Evolutionary conservation across 2,797 vertebrate genomes (phyloP).

Genomic region (Champsocephalus esox): DNA sequence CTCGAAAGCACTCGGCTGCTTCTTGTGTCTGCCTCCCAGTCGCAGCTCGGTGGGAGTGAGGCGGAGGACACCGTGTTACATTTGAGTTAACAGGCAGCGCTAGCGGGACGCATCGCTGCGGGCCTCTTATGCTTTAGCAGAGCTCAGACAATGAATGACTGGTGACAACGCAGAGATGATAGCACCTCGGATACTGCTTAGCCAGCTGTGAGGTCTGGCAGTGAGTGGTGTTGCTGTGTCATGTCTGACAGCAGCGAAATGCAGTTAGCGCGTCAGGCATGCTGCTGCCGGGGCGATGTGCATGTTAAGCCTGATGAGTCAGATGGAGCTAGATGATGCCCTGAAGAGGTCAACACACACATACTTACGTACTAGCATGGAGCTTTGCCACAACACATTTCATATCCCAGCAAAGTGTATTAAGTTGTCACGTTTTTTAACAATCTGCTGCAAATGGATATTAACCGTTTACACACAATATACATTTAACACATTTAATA

Average conservation of each 20-base stretch:
- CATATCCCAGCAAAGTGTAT: too few relatives aligned
- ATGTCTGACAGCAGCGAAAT: conserved; percentile 39
- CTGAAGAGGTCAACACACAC: conserved; percentile 2
- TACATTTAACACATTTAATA: too few relatives aligned
- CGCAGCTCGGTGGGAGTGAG: conserved; percentile 69
- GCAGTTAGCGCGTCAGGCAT: conserved; percentile 45
- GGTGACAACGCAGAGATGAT: conserved; percentile 73
- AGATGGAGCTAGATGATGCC: conserved; percentile 15
- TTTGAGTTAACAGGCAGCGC: conserved; percentile 71
- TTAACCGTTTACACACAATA: too few relatives aligned
- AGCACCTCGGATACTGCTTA: conserved; percentile 53
- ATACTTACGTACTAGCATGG: conserved; percentile 15
- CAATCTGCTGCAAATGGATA: too few relatives aligned
- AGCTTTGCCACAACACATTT: conserved; percentile 3
- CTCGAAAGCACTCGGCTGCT: conserved; percentile 69
- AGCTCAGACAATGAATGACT: conserved; percentile 69
- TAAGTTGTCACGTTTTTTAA: too few relatives aligned
- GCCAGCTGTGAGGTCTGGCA: conserved; percentile 59
- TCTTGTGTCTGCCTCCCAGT: conserved; percentile 67
- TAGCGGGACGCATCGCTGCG: conserved; percentile 51
- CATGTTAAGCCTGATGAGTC: conserved; percentile 21
- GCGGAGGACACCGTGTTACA: conserved; percentile 73
- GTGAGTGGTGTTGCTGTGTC: conserved; percentile 44
- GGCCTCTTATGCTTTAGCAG: conserved; percentile 64
- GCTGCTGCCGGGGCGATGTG: conserved; percentile 24